These are phyloP conservation scores for Drosophila obscura DNA, from an alignment of 1,140 invertebrate genomes.

Conservation along the genomic window DNA sequence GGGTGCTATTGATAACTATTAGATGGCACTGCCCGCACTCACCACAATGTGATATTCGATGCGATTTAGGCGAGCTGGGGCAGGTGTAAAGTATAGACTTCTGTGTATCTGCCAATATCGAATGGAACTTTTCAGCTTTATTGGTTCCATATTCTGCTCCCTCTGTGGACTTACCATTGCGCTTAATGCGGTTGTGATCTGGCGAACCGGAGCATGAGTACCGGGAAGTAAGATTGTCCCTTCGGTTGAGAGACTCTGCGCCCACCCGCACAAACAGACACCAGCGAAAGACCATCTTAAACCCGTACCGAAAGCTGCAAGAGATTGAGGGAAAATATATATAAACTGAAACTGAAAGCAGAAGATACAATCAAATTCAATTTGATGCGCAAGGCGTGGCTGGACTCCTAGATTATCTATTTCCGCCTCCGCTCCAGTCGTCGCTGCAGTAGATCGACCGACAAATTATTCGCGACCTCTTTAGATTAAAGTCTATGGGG, in stretches of 20 bases:
- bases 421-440: constrained; percentile 6
- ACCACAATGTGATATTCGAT: constrained; percentile 80
- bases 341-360: neutral
- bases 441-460: constrained; percentile 8
- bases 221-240: constrained; percentile 88
- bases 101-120: constrained; percentile 71
- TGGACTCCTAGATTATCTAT: constrained; percentile 6
- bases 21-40: constrained; percentile 21
- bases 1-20: neutral
- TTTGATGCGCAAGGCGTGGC: no score
- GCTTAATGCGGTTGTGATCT: constrained; percentile 88
- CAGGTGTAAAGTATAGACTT: constrained; percentile 83
- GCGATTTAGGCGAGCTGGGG: constrained; percentile 78
- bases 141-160: neutral
- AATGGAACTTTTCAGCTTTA: constrained; percentile 14
- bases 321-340: neutral
- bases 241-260: constrained; percentile 87
- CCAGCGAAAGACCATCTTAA: constrained; percentile 94
- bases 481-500: neutral
- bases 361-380: no score
- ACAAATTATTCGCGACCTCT: constrained; percentile 1
- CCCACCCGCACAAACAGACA: constrained; percentile 89
- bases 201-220: constrained; percentile 90
- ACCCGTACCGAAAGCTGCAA: constrained; percentile 92
- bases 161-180: constrained; percentile 86